Base-by-base conservation (phyloP, 2,888 invertebrate species). In the Caradrina clavipalpis region DNA sequence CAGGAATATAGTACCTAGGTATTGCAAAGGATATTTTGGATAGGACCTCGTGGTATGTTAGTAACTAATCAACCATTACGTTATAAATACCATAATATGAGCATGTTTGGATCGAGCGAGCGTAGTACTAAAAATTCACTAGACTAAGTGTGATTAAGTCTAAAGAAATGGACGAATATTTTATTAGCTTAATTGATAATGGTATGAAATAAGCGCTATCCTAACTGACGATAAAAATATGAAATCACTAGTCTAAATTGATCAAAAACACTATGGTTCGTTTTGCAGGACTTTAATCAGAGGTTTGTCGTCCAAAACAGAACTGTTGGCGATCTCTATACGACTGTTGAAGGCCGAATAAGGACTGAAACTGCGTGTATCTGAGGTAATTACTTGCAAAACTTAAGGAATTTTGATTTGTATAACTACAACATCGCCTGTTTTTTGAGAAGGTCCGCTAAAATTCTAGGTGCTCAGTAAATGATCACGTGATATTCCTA, bases 71-170 rank as follows among this genome's bases (percentile, higher is more conserved):
- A 78, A 68, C 26, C 66, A 83, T 68, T 63, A 76, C 75, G 72
- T 81, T 68, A 78, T 62, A 81, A 65, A 72, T 72, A 82, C 58
- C 71, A 76, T 53, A 71, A 63, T 64, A 73, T 83, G 83, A 83
- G 82, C 84, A 84, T 83, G 83, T 83, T 83, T 83, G 83, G 83
- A 83, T 80, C 82, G 75, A 83, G 79, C 78, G 73, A 78, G 77
- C 49, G 72, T 59, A 56, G 26, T 68, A 51, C 62, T 58, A 68
- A 80, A 72, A 60, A 19, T 26, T 22, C 1, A 49, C 61, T 50
- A 78, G 64, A 55, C 26, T 54, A 73, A 50, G 55, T 67, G 66
- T 69, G 60, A 51, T 63, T 75, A 80, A 42, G 66, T 69, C 62
- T 78, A 80, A 42, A 69, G 39, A 74, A 74, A 80, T 63, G 65